Conservation (phyloP, 2,113 vertebrate genomes). For the Amazona guildingii region DNA sequence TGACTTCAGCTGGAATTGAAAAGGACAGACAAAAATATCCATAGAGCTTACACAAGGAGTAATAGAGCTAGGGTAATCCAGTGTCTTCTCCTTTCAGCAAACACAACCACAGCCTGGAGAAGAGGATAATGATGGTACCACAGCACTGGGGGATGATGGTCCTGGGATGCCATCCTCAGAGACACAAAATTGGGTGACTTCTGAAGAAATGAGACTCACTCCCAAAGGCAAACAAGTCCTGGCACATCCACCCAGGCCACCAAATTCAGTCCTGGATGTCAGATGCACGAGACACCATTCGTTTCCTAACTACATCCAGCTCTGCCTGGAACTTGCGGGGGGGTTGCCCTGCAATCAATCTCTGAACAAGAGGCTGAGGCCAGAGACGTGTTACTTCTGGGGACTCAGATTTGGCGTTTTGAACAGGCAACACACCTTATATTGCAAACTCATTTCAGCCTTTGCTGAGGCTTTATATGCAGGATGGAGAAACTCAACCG, state of each 20-base stretch:
- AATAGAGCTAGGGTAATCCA: slow-evolving; percentile 18
- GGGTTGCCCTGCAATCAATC: fast-evolving
- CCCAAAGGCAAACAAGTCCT: background rate
- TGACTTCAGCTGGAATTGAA: slow-evolving; percentile 64
- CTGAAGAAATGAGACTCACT: background rate
- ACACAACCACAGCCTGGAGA: background rate
- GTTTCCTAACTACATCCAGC: background rate
- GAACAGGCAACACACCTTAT: background rate
- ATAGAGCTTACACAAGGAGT: slow-evolving; percentile 60
- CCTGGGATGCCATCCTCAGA: background rate
- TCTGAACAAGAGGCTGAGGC: background rate
- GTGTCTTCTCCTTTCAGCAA: background rate
- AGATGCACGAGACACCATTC: background rate
- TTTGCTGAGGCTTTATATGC: background rate
- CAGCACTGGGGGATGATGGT: background rate
- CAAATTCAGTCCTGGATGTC: background rate
- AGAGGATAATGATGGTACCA: background rate
- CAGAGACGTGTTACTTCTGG: background rate
- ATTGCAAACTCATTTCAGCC: background rate
- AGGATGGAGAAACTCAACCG: background rate
- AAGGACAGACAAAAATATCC: slow-evolving; percentile 73
- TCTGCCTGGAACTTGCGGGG: background rate
- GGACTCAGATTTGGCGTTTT: background rate
- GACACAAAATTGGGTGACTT: background rate
- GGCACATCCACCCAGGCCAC: fast-evolving